Base-by-base conservation (phyloP, 2,888 invertebrate species). In the Carpatolechia fugitivella region DNA sequence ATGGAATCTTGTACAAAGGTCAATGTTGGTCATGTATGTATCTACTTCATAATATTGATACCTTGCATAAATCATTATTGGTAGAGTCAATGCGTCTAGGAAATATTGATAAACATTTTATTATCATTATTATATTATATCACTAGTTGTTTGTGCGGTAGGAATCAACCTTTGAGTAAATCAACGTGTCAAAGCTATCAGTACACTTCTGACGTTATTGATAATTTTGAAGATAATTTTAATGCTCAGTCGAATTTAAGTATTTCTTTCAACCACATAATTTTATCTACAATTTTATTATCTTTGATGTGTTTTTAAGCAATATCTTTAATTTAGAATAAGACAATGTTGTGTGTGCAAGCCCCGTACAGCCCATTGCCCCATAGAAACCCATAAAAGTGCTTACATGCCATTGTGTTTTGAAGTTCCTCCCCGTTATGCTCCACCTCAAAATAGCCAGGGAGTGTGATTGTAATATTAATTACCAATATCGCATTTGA, bases 391-490 rank as follows among this genome's bases (percentile, higher is more conserved):
- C 82, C 80, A 72, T 70, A 80, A 80, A 76, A 54, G 78, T 65
- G 40, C 59, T 63, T 65, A 66, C 66, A 61, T 69, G 58, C 83
- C 68, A 84, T 86, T 85, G 82, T 87, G 66, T 78, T 78, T 70
- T 65, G 48, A 66, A 74, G 70, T 75, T 76, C 68, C 71, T 75
- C 75, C 79, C 86, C 86, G 87, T 88, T 88, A 88, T 14, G 52
- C 75, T 72, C 70, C 70, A 68, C 74, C 83, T 81, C 70, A 77
- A 85, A 82, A 83, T 78, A 81, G 88, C 65, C 59, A 71, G 68
- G 68, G 70, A 64, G 67, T 76, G 76, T 81, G 85, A 79, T 68
- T 78, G 80, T 77, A 85, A 86, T 90, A 84, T 81, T 87, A 89
- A 90, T 89, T 84, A 87, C 78, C 74, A 74, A 76, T 73, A 71